Conservation (phyloP, 2,888 invertebrate species). For the Catocala nupta region DNA sequence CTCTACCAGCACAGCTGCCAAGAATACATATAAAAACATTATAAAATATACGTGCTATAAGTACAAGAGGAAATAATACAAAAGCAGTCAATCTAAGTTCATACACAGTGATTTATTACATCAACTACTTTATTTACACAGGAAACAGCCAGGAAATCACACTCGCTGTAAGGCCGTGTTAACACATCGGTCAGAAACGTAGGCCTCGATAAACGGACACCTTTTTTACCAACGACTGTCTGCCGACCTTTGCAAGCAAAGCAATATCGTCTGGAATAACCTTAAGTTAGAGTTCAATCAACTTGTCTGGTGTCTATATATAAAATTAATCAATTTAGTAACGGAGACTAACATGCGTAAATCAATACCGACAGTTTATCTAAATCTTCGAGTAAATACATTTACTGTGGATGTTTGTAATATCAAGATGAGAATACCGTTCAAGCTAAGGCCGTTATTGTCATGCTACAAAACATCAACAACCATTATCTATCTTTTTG, state of each 20-base stretch:
- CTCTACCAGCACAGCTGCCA: too few species aligned
- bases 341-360: too few species aligned
- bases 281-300: conserved; percentile 49
- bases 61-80: too few species aligned
- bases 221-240: conserved; percentile 34
- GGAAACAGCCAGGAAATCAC: conserved; percentile 27
- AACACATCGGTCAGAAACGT: conserved; percentile 21
- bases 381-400: too few species aligned
- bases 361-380: too few species aligned
- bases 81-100: background rate
- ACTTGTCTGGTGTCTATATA: conserved; percentile 24
- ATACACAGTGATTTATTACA: conserved; percentile 24
- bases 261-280: conserved; percentile 42
- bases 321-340: too few species aligned
- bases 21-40: conserved; percentile 22
- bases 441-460: too few species aligned
- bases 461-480: too few species aligned
- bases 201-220: conserved; percentile 29
- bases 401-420: too few species aligned
- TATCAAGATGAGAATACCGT: too few species aligned
- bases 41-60: conserved; percentile 34
- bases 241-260: conserved; percentile 51
- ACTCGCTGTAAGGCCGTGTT: conserved; percentile 32
- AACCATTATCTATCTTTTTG: too few species aligned
- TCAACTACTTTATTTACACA: conserved; percentile 20